A percentile compares a stretch with the other conserved stretches of the same genome.
phyloP scores from a whole-genome alignment of 2,888 invertebrate species.

The Andricus curvator region DNA sequence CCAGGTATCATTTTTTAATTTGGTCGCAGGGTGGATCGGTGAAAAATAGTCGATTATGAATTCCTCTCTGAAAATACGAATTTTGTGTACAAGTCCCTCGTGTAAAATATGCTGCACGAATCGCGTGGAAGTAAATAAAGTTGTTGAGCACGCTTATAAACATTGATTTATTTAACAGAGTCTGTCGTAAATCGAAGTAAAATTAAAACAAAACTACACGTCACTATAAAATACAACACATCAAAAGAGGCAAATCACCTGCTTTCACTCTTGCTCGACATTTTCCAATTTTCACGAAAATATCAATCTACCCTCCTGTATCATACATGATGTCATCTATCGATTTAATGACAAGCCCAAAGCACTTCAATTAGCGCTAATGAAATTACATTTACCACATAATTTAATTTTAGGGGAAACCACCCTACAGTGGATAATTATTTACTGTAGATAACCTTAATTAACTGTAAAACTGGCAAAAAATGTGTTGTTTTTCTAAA shows the following conservation, averaged over 20 bases:
- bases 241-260: not conserved
- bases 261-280: not conserved
- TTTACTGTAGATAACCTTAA: too few species aligned
- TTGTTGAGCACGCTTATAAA: slow-evolving; percentile 12
- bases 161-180: slow-evolving; percentile 11
- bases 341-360: not conserved
- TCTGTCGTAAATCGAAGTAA: slow-evolving; percentile 3
- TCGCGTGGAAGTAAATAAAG: slow-evolving; percentile 9
- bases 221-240: slow-evolving; percentile 1
- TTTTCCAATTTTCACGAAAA: not conserved
- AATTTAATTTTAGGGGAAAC: not conserved
- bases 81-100: not conserved
- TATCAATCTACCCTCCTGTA: not conserved
- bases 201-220: not conserved
- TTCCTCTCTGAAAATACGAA: not conserved
- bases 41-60: not conserved
- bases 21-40: not conserved
- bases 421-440: too few species aligned
- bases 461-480: too few species aligned
- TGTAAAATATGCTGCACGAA: slow-evolving; percentile 22
- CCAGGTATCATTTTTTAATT: not conserved
- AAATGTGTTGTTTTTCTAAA: too few species aligned
- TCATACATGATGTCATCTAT: not conserved
- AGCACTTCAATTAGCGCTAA: not conserved
- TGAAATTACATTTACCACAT: not conserved